These are phyloP conservation scores for Aphaenogaster ashmeadi DNA, from an alignment of 1,140 invertebrate genomes.

Conservation along the genomic window DNA sequence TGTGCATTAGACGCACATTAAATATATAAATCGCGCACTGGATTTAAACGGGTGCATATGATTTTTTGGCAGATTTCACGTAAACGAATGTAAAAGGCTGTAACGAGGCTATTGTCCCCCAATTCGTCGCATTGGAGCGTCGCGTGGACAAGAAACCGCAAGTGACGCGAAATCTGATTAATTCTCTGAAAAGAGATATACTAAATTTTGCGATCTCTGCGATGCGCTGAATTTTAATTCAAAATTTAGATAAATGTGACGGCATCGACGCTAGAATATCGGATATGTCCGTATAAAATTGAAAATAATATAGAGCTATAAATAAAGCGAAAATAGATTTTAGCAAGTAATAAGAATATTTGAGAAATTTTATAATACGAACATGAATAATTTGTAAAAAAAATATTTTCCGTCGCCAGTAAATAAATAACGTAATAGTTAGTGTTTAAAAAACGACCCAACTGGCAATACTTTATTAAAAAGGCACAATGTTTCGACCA, in stretches of 20 bases:
- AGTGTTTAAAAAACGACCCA: too few species aligned
- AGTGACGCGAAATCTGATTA: conserved; percentile 45
- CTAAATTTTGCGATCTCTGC: neutral
- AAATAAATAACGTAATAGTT: too few species aligned
- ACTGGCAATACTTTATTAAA: too few species aligned
- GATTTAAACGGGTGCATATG: neutral
- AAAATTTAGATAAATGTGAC: neutral
- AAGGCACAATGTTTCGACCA: too few species aligned
- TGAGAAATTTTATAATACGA: neutral
- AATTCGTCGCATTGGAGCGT: neutral
- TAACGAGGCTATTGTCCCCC: conserved; percentile 12
- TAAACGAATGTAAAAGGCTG: conserved; percentile 15
- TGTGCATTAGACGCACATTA: neutral
- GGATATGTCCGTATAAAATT: neutral
- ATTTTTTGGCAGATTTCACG: conserved; percentile 14
- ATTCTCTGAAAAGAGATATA: conserved; percentile 48
- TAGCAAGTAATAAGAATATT: neutral
- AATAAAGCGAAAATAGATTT: neutral
- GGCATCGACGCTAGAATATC: neutral
- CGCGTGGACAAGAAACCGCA: conserved; percentile 49
- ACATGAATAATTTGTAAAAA: conserved; percentile 3
- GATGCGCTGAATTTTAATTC: neutral
- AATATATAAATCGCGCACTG: neutral
- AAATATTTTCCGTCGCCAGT: too few species aligned
- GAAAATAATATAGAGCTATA: neutral